Base-by-base conservation (phyloP, 2,797 vertebrate genomes). In the Hyperoplus lanceolatus region DNA sequence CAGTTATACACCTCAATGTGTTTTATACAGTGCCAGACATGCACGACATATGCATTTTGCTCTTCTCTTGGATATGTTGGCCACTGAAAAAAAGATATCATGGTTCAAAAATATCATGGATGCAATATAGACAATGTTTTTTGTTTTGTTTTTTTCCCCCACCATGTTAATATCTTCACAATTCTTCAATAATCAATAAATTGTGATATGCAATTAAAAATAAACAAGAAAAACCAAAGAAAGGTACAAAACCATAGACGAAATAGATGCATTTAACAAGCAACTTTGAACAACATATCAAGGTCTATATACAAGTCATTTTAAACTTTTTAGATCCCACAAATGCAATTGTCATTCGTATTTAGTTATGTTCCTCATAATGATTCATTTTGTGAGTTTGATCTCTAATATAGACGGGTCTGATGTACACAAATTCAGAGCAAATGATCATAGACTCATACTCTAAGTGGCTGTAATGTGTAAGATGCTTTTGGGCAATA, bases 371-470 rank as follows among this genome's bases (percentile, higher is more conserved):
- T 41, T 45, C 48, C 12, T 68, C 9, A 36, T 56, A 46, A 68
- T 13, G 10, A 56, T 68, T n/a, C 16, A n/a, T 71, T 12, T 42
- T 29, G 21, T 51, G 51, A 63, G 42, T 73, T 46, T 63, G 16
- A 54, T 6, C 39, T 43, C 39, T 6, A 43, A 61, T 9, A 46
- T 21, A 45, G 7, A 45, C 16, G 43, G 6, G 0, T 49, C 38
- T 14, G 16, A 21, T 29, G 36, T 64, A n/a, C 36, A 65, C 53
- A 41, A 39, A 41, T 70, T n/a, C n/a, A 51, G 41, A 51, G 48
- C 13, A 48, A 36, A 69, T 1, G 8, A 16, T 39, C 7, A 46
- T 4, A 46, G 4, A 42, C 43, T 36, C 39, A 53, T 50, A 16
- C 5, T 5, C 53, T 18, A 9, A 68, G 29, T 29, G 46, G 14